Base-by-base conservation (phyloP, 1,140 invertebrate species). In the Drosophila bifasciata region DNA sequence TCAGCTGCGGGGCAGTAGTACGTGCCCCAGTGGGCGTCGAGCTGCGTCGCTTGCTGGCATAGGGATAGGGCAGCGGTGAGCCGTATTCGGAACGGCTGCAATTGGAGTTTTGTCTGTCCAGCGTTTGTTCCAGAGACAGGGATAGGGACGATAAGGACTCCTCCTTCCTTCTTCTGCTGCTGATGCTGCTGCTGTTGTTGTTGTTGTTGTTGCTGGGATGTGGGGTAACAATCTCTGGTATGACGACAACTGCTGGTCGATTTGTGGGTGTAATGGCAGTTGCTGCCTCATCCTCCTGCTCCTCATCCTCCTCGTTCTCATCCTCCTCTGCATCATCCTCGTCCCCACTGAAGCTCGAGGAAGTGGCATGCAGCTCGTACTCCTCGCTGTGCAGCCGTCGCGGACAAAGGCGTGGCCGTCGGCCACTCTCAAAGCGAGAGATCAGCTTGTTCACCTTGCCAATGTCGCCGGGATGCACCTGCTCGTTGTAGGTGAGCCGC, bases 361-460 rank as follows among this genome's bases (percentile, higher is more conserved):
- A 36, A 1, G 11, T 36, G 32, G 28, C 19, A 0, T 23, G 16
- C 5, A 62, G 25, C 7, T 67, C 74, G 7, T 76, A 60, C 40
- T 89, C 90, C 58, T 90, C 80, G 55, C 85, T 90, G 44, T 85
- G 74, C 28, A 83, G 41, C 2, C 79, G 49, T 0, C 77, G 59
- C 0, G 67, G 41, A 16, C 71, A 69, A 13, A 89, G 52, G 7
- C 75, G 66, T n/a, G 83, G 76, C n/a, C 79, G 58, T 11, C 79
- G 58, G n/a, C 79, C 48, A 21, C 72, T 76, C 52, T 81, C 90
- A 21, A 91, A 91, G 9, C 84, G 81, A 4, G 89, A 79, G 21
- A 91, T 91, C 17, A 91, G 52, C 69, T 91, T 91, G 21, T 91
- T 91, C 4, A 91, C 90, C 51, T 91, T 91, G 39, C 90, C 90